Conservation (phyloP, 2,797 vertebrate species). For the Acrocephalus scirpaceus region DNA sequence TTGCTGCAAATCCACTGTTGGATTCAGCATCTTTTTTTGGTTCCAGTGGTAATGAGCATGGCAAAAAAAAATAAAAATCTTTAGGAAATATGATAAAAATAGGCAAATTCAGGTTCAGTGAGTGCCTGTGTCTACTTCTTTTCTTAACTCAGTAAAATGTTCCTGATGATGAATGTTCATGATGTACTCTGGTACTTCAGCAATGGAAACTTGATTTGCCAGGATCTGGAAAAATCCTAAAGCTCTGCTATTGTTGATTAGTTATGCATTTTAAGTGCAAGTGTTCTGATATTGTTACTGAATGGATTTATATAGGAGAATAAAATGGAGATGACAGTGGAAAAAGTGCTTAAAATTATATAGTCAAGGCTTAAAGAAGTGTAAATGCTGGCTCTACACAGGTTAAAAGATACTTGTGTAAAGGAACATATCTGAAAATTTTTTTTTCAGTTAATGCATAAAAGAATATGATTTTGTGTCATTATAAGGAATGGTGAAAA, state of each 20-base stretch:
- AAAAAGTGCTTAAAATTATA: background rate
- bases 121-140: background rate
- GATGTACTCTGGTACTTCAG: background rate
- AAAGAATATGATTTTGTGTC: background rate
- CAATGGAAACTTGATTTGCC: background rate
- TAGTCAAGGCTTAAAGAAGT: background rate
- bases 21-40: background rate
- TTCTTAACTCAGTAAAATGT: background rate
- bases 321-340: background rate
- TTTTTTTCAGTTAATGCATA: background rate
- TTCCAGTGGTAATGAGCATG: background rate
- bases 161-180: background rate
- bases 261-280: background rate
- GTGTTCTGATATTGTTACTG: background rate
- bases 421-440: background rate
- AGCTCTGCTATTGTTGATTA: background rate
- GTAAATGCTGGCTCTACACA: background rate
- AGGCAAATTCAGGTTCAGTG: background rate
- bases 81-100: background rate
- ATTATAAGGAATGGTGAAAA: background rate
- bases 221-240: background rate
- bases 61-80: background rate
- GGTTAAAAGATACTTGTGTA: background rate
- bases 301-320: background rate
- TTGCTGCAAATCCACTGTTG: background rate